Percentiles rank a stretch among this genome's conserved stretches.
phyloP scores from a whole-genome alignment of 2,113 vertebrate genomes.

The Hemiscyllium ocellatum region DNA sequence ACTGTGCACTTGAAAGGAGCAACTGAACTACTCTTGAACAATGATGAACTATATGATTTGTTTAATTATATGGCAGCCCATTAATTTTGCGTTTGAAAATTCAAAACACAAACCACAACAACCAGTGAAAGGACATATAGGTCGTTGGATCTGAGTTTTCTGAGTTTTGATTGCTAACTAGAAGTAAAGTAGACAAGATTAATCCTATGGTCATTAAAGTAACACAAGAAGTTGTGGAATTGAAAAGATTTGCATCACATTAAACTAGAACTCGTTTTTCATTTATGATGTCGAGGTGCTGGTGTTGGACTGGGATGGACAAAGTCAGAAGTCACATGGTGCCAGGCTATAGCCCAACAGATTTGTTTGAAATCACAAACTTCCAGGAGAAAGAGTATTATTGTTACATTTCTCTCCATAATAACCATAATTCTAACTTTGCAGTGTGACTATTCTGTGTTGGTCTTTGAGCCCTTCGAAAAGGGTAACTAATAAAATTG shows the following conservation, averaged over 20 bases:
- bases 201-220: background rate
- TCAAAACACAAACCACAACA: background rate
- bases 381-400: background rate
- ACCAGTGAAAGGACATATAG: background rate
- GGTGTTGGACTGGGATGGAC: no score
- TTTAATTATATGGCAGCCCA: background rate
- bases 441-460: background rate
- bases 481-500: background rate
- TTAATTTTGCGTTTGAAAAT: background rate
- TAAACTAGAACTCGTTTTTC: background rate
- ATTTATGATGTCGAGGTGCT: no score
- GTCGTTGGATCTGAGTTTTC: background rate
- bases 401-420: background rate
- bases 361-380: no score
- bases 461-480: background rate
- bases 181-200: background rate
- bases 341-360: no score
- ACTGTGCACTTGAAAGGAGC: background rate
- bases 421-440: background rate
- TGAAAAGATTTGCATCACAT: background rate
- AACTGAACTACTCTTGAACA: background rate
- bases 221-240: background rate
- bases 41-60: background rate
- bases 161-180: background rate
- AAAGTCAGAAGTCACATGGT: no score